Evolutionary conservation across 2,797 vertebrate species (phyloP), one percentile per base, ranked within the genome.

Genomic region (Acrocephalus scirpaceus): DNA sequence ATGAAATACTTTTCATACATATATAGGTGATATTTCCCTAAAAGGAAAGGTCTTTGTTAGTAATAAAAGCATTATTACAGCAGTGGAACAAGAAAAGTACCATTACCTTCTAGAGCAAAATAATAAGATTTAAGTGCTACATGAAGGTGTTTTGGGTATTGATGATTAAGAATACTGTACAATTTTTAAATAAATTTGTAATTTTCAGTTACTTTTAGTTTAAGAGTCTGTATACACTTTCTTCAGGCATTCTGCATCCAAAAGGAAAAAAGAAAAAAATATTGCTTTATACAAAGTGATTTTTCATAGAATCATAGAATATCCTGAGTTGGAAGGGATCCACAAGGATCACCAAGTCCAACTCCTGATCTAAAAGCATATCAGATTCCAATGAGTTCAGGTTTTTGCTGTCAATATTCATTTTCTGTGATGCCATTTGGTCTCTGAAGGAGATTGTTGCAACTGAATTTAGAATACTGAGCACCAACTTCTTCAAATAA

Each of bases 31-130:
- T 88, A 92, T 94, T 95, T 94, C 57, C 23, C 21, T 47, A 53
- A 86, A 85, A 61, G 6, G 4, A 79, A 84, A 69, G 13, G 22
- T 64, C 15, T 81, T 89, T 91, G 40, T 92, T 93, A 83, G 76
- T 74, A 83, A 71, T 76, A 57, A 16, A 70, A 26, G 2, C 30
- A 54, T 85, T 94, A 36, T 74, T 88, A 25, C 32, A 79, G 21
- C n/a, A 90, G 26, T 74, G 62, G 50, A 45, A 95, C 69, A 94
- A 81, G 25, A 89, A 65, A 96, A 86, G 36, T 38, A 69, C 26
- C 20, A 42, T 88, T 90, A 20, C 10, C 64, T 80, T 23, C 40
- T 45, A 81, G 53, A 82, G 34, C 3, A 86, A 89, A 93, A 69
- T 60, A 71, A 62, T 54, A 44, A 77, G 34, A 64, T 81, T 72